Base-by-base conservation (phyloP, 1,140 invertebrate genomes). In the Lepidurus apus region DNA sequence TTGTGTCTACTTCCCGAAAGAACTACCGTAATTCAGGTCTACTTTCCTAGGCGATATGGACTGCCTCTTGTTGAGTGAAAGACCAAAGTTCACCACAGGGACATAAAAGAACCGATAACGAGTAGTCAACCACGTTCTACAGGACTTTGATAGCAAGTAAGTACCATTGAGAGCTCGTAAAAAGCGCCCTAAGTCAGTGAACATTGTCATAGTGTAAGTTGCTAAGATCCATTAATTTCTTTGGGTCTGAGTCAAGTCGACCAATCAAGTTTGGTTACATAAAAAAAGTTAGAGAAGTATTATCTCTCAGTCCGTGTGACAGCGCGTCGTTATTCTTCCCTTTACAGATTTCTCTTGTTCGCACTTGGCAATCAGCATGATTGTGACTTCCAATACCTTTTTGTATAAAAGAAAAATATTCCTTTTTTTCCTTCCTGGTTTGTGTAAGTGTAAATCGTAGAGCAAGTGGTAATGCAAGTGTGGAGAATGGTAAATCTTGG, bases 191-290 rank as follows among this genome's bases (percentile, higher is more conserved):
- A 65, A 65, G 53, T 65, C 53, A 65, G 10, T 4, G 7, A 65
- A 21, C 17, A 65, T 65, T 21, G 53, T 65, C n/a, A 65, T 65
- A 65, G 9, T 65, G 8, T 65, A 65, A 65, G 53, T 65, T 65
- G 53, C 53, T 65, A 17, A 17, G n/a, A 65, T 11, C 53, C 53
- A 65, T 65, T 65, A 65, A 65, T 65, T 65, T 65, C 53, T 65
- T 13, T 65, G 53, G 53, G 34, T 4, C 34, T 34, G 34, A 34
- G 34, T 34, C 34, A 34, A 34, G 34, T 34, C 34, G 34, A 34
- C 34, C 34, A 34, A 34, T 34, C 34, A 34, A 34, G 4, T 34
- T 34, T 34, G 4, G 34, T 34, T 34, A 34, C 4, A 34, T 34
- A 34, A 4, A 34, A 34, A 34, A 34, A 34, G 2, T 1, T 4